These are phyloP conservation scores for Hyles lineata DNA, from an alignment of 2,888 invertebrate genomes.

Conservation along the genomic window DNA sequence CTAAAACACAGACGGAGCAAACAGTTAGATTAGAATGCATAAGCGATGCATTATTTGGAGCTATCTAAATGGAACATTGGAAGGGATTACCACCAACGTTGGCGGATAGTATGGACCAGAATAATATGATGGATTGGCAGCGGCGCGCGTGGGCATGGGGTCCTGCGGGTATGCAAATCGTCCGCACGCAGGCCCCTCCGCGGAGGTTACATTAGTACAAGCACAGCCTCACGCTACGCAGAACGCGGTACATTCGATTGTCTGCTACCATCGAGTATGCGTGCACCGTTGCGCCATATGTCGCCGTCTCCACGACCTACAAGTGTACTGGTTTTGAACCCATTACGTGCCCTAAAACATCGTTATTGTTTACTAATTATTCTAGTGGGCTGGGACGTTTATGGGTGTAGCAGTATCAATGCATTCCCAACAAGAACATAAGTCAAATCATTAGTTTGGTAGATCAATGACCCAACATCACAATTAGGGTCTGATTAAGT, in stretches of 20 bases:
- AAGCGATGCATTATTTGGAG: not conserved
- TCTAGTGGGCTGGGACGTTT: not conserved
- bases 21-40: not conserved
- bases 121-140: conserved; percentile 77
- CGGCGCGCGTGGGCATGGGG: conserved; percentile 72
- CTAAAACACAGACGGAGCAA: too few relatives aligned
- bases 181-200: conserved; percentile 57
- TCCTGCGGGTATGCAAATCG: conserved; percentile 81
- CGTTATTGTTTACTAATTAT: conserved; percentile 6
- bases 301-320: conserved; percentile 22
- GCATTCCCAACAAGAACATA: too few relatives aligned
- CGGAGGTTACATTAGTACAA: conserved; percentile 62
- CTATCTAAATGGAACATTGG: conserved; percentile 2
- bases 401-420: not conserved
- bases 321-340: conserved; percentile 9
- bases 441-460: too few relatives aligned
- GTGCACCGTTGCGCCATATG: conserved; percentile 28
- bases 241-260: conserved; percentile 68
- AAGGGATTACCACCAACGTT: conserved; percentile 13
- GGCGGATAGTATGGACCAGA: not conserved
- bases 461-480: not conserved
- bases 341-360: conserved; percentile 6
- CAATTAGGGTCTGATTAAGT: not conserved
- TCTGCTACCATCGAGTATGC: conserved; percentile 42
- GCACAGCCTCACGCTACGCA: conserved; percentile 39